Evolutionary conservation across 2,113 vertebrate genomes (phyloP).

Genomic region (Laterallus jamaicensis): DNA sequence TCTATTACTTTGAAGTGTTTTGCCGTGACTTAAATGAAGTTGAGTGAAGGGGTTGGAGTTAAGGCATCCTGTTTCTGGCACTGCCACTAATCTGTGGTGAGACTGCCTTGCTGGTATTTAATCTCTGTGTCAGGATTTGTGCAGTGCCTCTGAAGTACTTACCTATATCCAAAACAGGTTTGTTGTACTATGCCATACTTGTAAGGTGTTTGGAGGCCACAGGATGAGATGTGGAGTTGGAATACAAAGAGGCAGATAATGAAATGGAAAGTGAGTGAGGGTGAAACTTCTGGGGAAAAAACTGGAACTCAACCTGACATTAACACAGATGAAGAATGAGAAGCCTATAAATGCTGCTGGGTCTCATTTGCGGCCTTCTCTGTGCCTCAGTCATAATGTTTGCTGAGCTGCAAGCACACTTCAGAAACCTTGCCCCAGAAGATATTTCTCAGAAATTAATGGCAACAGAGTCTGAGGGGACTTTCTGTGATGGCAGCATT

Average conservation of each 20-base stretch:
- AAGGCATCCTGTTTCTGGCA: background rate
- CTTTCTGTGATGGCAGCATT: background rate
- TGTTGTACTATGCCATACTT: background rate
- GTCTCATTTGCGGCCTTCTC: background rate
- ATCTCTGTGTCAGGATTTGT: constrained; percentile 14
- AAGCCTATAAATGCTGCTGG: background rate
- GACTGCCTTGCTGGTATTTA: constrained; percentile 7
- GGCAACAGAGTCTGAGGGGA: background rate
- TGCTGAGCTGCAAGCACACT: background rate
- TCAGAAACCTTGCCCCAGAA: background rate
- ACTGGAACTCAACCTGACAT: background rate
- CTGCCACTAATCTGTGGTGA: background rate
- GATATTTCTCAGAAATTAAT: background rate
- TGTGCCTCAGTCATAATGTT: background rate
- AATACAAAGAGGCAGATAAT: constrained; percentile 1
- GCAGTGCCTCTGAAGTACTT: background rate
- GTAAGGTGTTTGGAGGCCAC: background rate
- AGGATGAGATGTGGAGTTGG: background rate
- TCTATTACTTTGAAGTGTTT: background rate
- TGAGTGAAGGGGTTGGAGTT: background rate
- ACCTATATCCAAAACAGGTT: constrained; percentile 7
- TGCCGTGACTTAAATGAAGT: background rate
- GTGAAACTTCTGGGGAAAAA: background rate
- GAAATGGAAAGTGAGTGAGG: background rate
- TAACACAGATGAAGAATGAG: background rate